phyloP scores from a whole-genome alignment of 2,888 invertebrate species.

The Proisotoma minuta region DNA sequence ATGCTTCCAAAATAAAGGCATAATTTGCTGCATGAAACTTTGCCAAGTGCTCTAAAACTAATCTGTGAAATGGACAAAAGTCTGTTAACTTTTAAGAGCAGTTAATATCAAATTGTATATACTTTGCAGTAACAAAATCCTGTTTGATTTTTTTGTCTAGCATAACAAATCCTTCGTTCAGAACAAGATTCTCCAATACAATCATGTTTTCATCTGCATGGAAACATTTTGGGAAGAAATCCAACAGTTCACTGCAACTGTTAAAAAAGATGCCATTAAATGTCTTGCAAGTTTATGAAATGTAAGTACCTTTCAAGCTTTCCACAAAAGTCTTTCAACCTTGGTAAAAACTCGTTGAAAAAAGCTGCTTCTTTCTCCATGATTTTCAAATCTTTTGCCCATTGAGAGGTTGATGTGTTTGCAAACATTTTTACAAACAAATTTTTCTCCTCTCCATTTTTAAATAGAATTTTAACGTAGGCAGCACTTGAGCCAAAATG shows the following conservation, averaged over 20 bases:
- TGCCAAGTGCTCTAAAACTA: conserved; percentile 16
- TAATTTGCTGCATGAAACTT: conserved; percentile 22
- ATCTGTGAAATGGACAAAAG: no score
- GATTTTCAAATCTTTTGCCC: conserved; percentile 5
- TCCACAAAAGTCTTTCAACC: conserved; percentile 18
- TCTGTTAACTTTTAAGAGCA: no score
- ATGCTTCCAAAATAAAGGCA: conserved; percentile 7
- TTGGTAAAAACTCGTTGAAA: conserved; percentile 17
- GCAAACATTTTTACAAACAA: conserved; percentile 22
- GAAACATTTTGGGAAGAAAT: conserved; percentile 31
- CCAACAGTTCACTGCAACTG: conserved; percentile 3
- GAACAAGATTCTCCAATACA: conserved; percentile 26
- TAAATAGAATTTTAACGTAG: conserved; percentile 20
- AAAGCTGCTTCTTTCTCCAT: conserved; percentile 28
- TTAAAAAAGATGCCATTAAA: background rate
- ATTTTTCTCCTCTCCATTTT: conserved; percentile 10
- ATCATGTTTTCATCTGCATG: conserved; percentile 23
- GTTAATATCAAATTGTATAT: background rate
- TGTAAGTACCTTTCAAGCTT: conserved; percentile 15
- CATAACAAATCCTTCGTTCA: conserved; percentile 12
- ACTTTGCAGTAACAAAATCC: conserved; percentile 8
- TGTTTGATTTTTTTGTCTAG: conserved; percentile 13
- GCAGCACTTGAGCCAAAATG: conserved; percentile 10
- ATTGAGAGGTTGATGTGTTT: background rate
- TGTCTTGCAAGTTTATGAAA: background rate